Conservation (phyloP, 2,888 invertebrate species). For the Caenorhabditis sp. region DNA sequence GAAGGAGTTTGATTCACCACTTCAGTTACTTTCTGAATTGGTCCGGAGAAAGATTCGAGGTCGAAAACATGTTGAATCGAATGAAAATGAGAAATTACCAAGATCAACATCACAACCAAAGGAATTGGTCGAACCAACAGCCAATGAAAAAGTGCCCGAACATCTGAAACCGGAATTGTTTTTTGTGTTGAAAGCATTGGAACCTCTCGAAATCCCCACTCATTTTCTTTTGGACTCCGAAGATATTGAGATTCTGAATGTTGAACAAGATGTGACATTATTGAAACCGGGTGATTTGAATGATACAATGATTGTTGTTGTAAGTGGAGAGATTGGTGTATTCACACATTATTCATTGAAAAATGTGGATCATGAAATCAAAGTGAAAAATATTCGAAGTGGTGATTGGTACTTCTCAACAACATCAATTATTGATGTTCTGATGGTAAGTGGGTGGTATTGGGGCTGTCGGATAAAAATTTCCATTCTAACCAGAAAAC, state of each 20-base stretch:
- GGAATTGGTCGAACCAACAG: constrained; percentile 26
- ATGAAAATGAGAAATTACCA: background rate
- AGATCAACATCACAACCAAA: background rate
- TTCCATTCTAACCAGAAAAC: too few species aligned
- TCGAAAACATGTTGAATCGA: background rate
- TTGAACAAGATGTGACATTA: constrained; percentile 11
- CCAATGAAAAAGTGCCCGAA: constrained; percentile 15
- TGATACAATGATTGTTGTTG: constrained; percentile 29
- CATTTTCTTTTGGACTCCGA: constrained; percentile 28
- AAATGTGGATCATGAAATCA: constrained; percentile 7
- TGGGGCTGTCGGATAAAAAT: too few species aligned
- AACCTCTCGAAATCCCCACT: constrained; percentile 25
- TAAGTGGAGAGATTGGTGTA: constrained; percentile 29
- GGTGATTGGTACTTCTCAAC: constrained; percentile 34
- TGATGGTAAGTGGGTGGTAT: constrained; percentile 33
- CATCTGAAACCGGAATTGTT: constrained; percentile 38
- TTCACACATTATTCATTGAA: constrained; percentile 13
- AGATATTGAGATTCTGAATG: constrained; percentile 28
- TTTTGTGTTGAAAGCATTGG: constrained; percentile 34
- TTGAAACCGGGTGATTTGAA: constrained; percentile 23
- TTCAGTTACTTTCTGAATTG: constrained; percentile 3
- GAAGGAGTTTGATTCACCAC: constrained; percentile 2
- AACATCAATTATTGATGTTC: constrained; percentile 34
- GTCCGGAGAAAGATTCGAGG: background rate
- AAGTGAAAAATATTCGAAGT: constrained; percentile 22